Conservation (phyloP, 2,888 invertebrate species). For the Polymixis lichenea region DNA sequence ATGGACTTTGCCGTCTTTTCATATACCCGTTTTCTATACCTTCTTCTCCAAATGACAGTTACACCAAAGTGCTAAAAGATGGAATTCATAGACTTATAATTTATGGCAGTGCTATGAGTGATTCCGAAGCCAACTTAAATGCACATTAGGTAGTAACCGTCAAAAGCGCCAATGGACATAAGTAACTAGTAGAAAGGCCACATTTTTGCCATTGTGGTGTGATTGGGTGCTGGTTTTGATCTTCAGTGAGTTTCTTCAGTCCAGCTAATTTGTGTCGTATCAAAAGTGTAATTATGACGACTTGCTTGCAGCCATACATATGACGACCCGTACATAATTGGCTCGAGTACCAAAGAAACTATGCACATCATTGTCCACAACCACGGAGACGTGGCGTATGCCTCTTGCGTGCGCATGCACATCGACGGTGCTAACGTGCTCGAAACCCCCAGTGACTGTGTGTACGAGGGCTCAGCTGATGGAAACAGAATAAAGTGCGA, state of each 20-base stretch:
- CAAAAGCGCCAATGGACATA: too few species aligned
- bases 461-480: neutral
- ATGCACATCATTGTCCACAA: conserved; percentile 69
- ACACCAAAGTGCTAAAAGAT: too few species aligned
- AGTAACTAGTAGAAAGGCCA: too few species aligned
- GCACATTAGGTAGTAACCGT: too few species aligned
- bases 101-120: too few species aligned
- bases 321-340: conserved; percentile 68
- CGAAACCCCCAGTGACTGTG: conserved; percentile 11
- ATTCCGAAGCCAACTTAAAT: too few species aligned
- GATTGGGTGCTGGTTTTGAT: neutral
- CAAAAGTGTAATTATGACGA: too few species aligned
- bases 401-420: too few species aligned
- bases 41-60: too few species aligned
- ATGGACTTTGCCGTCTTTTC: too few species aligned
- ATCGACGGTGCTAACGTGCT: conserved; percentile 33
- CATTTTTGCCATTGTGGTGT: too few species aligned
- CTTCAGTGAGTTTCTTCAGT: neutral
- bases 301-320: conserved; percentile 2
- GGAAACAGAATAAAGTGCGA: conserved; percentile 32
- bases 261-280: neutral
- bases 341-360: conserved; percentile 69
- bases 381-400: conserved; percentile 57
- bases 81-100: too few species aligned
- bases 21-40: neutral